Evolutionary conservation across 2,797 vertebrate species (phyloP).

Genomic region (Carduelis carduelis): DNA sequence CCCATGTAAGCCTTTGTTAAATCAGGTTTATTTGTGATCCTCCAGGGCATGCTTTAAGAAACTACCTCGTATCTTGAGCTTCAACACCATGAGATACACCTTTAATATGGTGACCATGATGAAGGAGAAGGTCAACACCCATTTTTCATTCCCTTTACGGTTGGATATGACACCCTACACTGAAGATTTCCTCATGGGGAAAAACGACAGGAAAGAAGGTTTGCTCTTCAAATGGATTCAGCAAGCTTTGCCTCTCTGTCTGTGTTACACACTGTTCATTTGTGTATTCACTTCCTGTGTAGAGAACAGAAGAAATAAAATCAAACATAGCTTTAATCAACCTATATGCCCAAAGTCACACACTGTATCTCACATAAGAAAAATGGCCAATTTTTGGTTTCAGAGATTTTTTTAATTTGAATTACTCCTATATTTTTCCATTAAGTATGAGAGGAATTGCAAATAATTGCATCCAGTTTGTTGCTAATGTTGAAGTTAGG

Average conservation of each 20-base stretch:
- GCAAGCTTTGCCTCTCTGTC: background rate
- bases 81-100: slow-evolving; percentile 99
- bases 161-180: slow-evolving; percentile 99
- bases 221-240: background rate
- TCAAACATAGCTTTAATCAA: background rate
- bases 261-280: background rate
- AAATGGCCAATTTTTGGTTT: background rate
- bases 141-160: slow-evolving; percentile 96
- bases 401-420: background rate
- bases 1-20: background rate
- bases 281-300: background rate
- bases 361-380: background rate
- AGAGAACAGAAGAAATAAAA: background rate
- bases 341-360: background rate
- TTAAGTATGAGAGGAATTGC: background rate
- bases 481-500: background rate
- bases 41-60: slow-evolving; percentile 97
- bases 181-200: slow-evolving; percentile 98
- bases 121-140: slow-evolving; percentile 99
- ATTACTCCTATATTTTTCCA: background rate
- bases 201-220: slow-evolving; percentile 95
- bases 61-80: slow-evolving; percentile 96
- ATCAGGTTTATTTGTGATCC: background rate
- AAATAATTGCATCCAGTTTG: background rate
- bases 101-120: slow-evolving; percentile 99